Conservation (phyloP, 37 sponge, comb jelly and placozoan genomes). For the Petrosia ficiformis region DNA sequence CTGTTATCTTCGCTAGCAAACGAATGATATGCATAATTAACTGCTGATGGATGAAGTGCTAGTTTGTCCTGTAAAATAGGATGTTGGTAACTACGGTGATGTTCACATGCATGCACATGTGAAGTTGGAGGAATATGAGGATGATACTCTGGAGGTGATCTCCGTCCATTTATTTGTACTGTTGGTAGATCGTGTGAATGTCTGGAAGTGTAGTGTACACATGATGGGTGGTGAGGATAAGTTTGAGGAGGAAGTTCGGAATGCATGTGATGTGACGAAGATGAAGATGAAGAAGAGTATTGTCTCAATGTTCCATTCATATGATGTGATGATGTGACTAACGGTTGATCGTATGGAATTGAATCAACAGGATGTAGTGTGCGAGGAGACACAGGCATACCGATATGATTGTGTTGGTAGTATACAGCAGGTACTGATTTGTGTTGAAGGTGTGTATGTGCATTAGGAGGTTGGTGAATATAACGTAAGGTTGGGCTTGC, state of each 20-base stretch:
- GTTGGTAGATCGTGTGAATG: neutral
- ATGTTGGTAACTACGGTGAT: too few species aligned
- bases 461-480: neutral
- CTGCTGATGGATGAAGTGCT: neutral
- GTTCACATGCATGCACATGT: too few species aligned
- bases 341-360: too few species aligned
- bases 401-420: too few species aligned
- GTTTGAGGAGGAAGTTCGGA: neutral
- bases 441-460: too few species aligned
- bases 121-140: neutral
- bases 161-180: neutral
- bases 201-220: neutral
- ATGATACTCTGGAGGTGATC: neutral
- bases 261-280: neutral
- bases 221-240: neutral
- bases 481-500: neutral
- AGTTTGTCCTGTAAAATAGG: neutral
- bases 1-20: neutral
- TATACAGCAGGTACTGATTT: too few species aligned
- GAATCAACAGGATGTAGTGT: too few species aligned
- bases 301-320: neutral
- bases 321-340: too few species aligned
- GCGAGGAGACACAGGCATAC: too few species aligned
- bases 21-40: neutral
- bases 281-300: conserved; percentile 1